phyloP scores from a whole-genome alignment of 2,797 vertebrate genomes.

The Parauchenoglanis ngamensis region DNA sequence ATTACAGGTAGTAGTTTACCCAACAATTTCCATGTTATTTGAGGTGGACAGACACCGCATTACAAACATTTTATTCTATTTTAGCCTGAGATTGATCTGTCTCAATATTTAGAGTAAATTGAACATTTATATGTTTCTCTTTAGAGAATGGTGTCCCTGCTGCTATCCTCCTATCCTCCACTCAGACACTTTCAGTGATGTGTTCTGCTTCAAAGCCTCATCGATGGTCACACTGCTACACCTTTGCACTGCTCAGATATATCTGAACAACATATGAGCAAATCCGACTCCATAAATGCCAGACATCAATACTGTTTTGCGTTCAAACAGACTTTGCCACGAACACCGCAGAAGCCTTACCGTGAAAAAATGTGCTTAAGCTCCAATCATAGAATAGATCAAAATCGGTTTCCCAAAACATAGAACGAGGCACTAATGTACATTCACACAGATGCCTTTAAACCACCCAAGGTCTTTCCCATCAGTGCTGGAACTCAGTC shows the following conservation, averaged over 20 bases:
- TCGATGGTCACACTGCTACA: slow-evolving; percentile 4
- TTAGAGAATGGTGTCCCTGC: slow-evolving; percentile 4
- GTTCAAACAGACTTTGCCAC: not conserved
- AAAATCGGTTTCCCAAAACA: slow-evolving; percentile 29
- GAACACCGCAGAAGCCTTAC: not conserved
- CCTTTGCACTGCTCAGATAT: not conserved
- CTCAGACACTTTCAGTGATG: not conserved
- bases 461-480: slow-evolving; percentile 47
- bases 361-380: slow-evolving; percentile 22
- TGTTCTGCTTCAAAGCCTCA: slow-evolving; percentile 7
- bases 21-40: not conserved
- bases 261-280: not conserved
- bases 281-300: slow-evolving; percentile 5
- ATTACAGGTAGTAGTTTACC: not conserved
- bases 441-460: slow-evolving; percentile 31
- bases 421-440: slow-evolving; percentile 16
- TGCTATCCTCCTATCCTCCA: slow-evolving; percentile 20
- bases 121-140: slow-evolving; percentile 14
- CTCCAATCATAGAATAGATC: slow-evolving; percentile 9
- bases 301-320: not conserved
- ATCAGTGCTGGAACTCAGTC: slow-evolving; percentile 43
- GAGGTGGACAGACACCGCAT: not conserved
- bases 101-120: not conserved
- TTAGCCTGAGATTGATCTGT: not conserved
- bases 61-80: not conserved